Percentiles rank a stretch among this genome's conserved stretches.
phyloP scores from a whole-genome alignment of 53 echinoderm and acorn worm genomes.

The Echinarachnius parma region DNA sequence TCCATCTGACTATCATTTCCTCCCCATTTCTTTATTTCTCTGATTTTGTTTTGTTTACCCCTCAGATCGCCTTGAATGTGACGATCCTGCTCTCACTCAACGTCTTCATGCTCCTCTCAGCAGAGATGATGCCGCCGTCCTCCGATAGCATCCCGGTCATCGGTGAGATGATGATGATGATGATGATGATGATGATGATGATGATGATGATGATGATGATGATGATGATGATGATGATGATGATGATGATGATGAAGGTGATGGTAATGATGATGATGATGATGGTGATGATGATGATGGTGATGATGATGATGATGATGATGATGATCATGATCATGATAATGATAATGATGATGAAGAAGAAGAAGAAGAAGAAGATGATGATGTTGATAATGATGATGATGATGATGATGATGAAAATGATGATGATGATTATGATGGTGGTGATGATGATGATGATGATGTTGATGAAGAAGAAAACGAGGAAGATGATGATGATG shows the following conservation, averaged over 20 bases:
- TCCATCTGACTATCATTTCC: too few species aligned
- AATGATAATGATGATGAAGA: slow-evolving; percentile 19
- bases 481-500: too few species aligned
- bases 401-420: not conserved
- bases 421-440: too few species aligned
- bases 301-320: slow-evolving; percentile 2
- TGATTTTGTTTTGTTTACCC: not conserved
- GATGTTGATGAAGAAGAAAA: too few species aligned
- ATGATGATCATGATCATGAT: slow-evolving; percentile 8
- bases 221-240: not conserved
- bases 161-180: too few species aligned
- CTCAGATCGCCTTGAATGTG: slow-evolving; percentile 62
- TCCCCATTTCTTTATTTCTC: too few species aligned
- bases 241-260: not conserved
- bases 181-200: too few species aligned
- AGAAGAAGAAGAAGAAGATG: not conserved
- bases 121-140: slow-evolving; percentile 76
- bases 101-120: slow-evolving; percentile 63
- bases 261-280: not conserved
- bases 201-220: not conserved
- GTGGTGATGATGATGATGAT: too few species aligned
- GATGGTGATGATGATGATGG: not conserved
- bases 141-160: slow-evolving; percentile 68
- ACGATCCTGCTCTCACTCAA: slow-evolving; percentile 69
- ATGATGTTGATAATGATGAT: not conserved